Evolutionary conservation across 2,888 invertebrate species (phyloP), one percentile per base, ranked within the genome.

Genomic region (Acronicta leporina): DNA sequence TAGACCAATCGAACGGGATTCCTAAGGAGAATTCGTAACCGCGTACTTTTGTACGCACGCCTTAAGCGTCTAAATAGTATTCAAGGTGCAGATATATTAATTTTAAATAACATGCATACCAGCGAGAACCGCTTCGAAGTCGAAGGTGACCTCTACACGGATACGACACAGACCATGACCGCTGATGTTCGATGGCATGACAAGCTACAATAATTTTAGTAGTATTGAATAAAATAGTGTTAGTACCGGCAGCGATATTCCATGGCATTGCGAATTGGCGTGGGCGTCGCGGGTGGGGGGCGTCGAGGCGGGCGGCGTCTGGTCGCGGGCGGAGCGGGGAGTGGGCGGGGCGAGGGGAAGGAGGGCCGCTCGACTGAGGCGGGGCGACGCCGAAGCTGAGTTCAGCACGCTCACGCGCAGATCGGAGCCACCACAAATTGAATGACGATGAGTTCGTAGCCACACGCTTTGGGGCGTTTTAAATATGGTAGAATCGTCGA

Each of bases 221-320:
- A 90, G 85, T 88, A 92, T 84, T 91, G 90, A 92, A 90, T 91
- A 92, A 93, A 94, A 94, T 94, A 92, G 90, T 89, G 94, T 95
- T 95, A 95, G 94, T 95, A 95, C 95, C 95, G 95, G 95, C 88
- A 93, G 92, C 92, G 90, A 92, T 90, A 92, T 88, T 93, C 94
- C 93, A 91, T 93, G 92, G 94, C 92, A 91, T 92, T 92, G 92
- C 88, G 90, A 90, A 84, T 92, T 92, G 92, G 91, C 88, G 89
- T 90, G 91, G 85, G 85, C 91, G 88, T 91, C 92, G 83, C 90
- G 91, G 89, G 80, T 86, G 88, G 90, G 89, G 79, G 88, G 88
- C 87, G 89, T 84, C 89, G 89, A 82, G 86, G 87, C 88, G 85
- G 87, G 87, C 86, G 83, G 87, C 88, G 86, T 87, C 87, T 76